These are phyloP conservation scores for Brachionus koreanus DNA, from an alignment of 1,140 invertebrate species.

Conservation along the genomic window DNA sequence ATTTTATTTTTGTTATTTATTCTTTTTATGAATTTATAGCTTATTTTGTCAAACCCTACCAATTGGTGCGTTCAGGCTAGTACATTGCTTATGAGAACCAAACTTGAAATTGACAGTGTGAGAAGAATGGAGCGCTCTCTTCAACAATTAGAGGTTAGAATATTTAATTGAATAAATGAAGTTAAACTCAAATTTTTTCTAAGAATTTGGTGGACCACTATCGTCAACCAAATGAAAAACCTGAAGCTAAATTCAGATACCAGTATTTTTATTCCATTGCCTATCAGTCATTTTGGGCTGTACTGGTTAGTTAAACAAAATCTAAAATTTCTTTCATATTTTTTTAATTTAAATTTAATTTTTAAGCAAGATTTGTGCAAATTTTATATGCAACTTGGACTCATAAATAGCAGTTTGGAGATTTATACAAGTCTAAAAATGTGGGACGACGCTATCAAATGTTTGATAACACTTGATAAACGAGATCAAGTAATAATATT, in stretches of 20 bases:
- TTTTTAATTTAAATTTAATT: neutral
- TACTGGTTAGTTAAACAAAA: slow-evolving; percentile 12
- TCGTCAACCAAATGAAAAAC: slow-evolving; percentile 28
- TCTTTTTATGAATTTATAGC: slow-evolving; percentile 48
- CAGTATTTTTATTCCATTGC: slow-evolving; percentile 37
- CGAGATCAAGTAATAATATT: slow-evolving; percentile 71
- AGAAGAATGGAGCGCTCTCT: slow-evolving; percentile 79
- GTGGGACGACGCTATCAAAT: slow-evolving; percentile 89
- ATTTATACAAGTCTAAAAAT: slow-evolving; percentile 72
- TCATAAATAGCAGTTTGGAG: slow-evolving; percentile 78
- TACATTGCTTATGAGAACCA: slow-evolving; percentile 69
- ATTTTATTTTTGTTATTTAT: neutral
- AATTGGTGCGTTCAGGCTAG: slow-evolving; percentile 67
- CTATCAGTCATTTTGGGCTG: slow-evolving; percentile 2
- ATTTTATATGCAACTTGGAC: slow-evolving; percentile 72
- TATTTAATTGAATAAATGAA: neutral
- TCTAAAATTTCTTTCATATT: neutral
- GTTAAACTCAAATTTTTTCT: neutral
- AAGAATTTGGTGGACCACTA: slow-evolving; percentile 44
- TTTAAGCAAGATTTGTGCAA: slow-evolving; percentile 68
- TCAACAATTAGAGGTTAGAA: slow-evolving; percentile 68
- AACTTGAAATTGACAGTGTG: slow-evolving; percentile 70
- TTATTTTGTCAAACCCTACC: slow-evolving; percentile 54
- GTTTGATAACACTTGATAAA: slow-evolving; percentile 76
- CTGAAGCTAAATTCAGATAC: neutral